phyloP scores from a whole-genome alignment of 2,888 invertebrate species.

The Alloplasta piceator region DNA sequence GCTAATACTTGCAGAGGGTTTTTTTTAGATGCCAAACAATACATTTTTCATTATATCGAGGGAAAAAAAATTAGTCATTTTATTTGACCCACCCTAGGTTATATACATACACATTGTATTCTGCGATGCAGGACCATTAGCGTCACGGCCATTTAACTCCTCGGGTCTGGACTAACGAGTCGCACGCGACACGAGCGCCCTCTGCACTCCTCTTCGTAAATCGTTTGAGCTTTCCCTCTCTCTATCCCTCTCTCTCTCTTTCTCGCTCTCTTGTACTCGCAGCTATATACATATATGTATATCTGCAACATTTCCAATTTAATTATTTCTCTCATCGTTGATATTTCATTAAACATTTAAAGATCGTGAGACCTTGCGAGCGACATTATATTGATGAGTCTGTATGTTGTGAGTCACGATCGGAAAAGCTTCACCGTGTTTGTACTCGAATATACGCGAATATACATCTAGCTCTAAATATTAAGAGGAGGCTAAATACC shows the following conservation, averaged over 20 bases:
- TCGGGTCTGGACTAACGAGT: conserved; percentile 80
- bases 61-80: too few relatives aligned
- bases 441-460: background rate
- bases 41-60: too few relatives aligned
- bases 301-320: conserved; percentile 37
- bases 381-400: conserved; percentile 49
- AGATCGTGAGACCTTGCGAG: conserved; percentile 26
- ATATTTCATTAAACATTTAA: conserved; percentile 57
- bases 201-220: conserved; percentile 53
- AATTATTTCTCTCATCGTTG: conserved; percentile 33
- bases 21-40: too few relatives aligned
- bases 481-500: too few relatives aligned
- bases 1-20: too few relatives aligned
- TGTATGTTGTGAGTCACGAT: conserved; percentile 47
- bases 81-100: too few relatives aligned
- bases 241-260: conserved; percentile 11
- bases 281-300: background rate
- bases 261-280: conserved; percentile 18
- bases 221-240: conserved; percentile 35
- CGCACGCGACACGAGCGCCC: conserved; percentile 69
- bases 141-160: conserved; percentile 74
- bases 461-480: conserved; percentile 4
- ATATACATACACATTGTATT: conserved; percentile 63
- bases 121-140: conserved; percentile 72
- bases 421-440: conserved; percentile 28